Percentiles rank a stretch among this genome's conserved stretches.
Conservation (phyloP, 2,113 vertebrate genomes). For the Erythrocercus mccallii region DNA sequence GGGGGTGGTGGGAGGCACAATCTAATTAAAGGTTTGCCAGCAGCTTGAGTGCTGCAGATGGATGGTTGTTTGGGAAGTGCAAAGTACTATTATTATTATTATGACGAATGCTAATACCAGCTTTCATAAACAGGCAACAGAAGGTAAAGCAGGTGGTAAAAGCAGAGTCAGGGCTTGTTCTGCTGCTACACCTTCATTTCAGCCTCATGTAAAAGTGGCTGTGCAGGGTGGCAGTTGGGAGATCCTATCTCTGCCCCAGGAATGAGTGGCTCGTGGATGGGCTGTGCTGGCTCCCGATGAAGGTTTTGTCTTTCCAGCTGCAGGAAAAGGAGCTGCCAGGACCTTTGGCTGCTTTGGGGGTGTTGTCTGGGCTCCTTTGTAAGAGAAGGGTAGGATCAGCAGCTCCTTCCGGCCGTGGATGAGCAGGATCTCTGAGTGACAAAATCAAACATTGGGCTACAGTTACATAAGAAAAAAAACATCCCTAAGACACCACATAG, state of each 20-base stretch:
- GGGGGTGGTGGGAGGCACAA: not conserved
- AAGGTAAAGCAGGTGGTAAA: not conserved
- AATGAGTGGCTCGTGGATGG: not conserved
- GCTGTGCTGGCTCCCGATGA: not conserved
- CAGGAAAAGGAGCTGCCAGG: not conserved
- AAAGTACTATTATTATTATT: not conserved
- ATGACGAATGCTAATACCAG: not conserved
- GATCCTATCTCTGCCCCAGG: not conserved
- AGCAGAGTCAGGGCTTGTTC: not conserved
- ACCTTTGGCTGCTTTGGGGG: not conserved
- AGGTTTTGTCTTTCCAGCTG: not conserved
- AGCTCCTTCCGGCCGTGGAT: not conserved
- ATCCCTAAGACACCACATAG: not conserved
- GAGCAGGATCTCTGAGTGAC: not conserved
- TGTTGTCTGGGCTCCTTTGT: not conserved
- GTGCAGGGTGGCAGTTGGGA: fast-evolving
- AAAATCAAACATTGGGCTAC: not conserved
- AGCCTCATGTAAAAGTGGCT: not conserved
- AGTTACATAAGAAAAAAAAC: not conserved
- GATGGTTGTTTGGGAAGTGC: constrained; percentile 11
- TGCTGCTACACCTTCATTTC: not conserved
- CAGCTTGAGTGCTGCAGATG: not conserved
- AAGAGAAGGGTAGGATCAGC: not conserved
- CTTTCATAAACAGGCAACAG: constrained; percentile 17
- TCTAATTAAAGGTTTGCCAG: constrained; percentile 49